Evolutionary conservation across 1,140 invertebrate genomes (phyloP).

Genomic region (Papilio dardanus): DNA sequence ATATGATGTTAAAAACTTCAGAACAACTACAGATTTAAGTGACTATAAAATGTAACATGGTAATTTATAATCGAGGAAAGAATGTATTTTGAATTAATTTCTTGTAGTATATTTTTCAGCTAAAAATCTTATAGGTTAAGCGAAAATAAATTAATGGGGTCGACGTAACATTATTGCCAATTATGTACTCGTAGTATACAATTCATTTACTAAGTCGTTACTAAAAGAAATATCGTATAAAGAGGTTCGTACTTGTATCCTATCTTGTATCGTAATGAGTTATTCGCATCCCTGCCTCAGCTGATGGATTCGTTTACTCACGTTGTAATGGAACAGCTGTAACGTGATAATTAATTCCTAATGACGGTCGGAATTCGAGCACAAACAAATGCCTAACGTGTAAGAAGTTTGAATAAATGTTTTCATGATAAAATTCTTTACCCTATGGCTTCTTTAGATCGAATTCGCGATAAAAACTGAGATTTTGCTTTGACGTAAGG

Average conservation of each 20-base stretch:
- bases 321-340: conserved; percentile 6
- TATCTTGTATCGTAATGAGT: conserved; percentile 14
- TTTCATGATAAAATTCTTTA: conserved; percentile 1
- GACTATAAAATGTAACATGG: too few relatives aligned
- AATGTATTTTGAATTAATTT: too few relatives aligned
- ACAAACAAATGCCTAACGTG: neutral
- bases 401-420: neutral
- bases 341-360: conserved; percentile 13
- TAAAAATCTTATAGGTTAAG: neutral
- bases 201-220: neutral
- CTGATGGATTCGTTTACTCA: conserved; percentile 18
- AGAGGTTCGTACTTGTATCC: too few relatives aligned
- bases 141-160: neutral
- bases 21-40: too few relatives aligned
- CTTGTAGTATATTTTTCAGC: too few relatives aligned
- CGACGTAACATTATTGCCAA: neutral
- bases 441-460: too few relatives aligned
- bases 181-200: neutral
- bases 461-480: too few relatives aligned
- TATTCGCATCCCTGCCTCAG: conserved; percentile 8
- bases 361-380: conserved; percentile 15
- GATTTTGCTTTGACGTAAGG: too few relatives aligned
- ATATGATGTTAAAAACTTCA: too few relatives aligned
- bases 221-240: neutral
- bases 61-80: too few relatives aligned